These are phyloP conservation scores for Cantharis flavilabris DNA, from an alignment of 2,888 invertebrate genomes.

Conservation along the genomic window DNA sequence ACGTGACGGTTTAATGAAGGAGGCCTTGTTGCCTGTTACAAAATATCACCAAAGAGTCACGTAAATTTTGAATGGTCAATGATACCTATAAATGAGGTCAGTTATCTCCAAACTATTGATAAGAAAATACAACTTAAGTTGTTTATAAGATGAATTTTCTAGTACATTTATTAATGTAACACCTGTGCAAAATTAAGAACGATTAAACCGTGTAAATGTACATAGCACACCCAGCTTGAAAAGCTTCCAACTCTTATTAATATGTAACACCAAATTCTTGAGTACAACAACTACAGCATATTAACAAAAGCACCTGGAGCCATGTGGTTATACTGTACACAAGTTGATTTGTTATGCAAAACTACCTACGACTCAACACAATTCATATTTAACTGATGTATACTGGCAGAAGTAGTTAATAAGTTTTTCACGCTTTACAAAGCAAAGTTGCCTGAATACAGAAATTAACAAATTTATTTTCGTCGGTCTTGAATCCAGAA, in stretches of 20 bases:
- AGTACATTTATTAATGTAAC: background rate
- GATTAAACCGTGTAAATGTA: background rate
- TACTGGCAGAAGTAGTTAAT: no score
- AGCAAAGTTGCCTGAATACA: background rate
- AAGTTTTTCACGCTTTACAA: no score
- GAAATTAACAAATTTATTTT: background rate
- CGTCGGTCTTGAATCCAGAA: no score
- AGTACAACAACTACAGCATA: background rate
- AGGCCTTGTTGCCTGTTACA: background rate
- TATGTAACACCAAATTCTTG: background rate
- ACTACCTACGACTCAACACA: background rate
- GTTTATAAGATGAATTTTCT: background rate
- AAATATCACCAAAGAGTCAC: background rate
- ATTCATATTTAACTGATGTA: background rate
- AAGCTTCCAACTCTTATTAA: background rate
- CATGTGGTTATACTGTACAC: background rate
- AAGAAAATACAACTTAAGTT: background rate
- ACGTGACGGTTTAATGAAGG: background rate
- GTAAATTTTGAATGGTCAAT: background rate
- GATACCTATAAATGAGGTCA: background rate
- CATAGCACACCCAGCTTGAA: background rate
- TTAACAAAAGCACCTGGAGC: background rate
- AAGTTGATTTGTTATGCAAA: background rate
- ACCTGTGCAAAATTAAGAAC: background rate
- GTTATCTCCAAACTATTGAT: background rate